Base-by-base conservation (phyloP, 2,888 invertebrate species). In the Latrodectus elegans region DNA sequence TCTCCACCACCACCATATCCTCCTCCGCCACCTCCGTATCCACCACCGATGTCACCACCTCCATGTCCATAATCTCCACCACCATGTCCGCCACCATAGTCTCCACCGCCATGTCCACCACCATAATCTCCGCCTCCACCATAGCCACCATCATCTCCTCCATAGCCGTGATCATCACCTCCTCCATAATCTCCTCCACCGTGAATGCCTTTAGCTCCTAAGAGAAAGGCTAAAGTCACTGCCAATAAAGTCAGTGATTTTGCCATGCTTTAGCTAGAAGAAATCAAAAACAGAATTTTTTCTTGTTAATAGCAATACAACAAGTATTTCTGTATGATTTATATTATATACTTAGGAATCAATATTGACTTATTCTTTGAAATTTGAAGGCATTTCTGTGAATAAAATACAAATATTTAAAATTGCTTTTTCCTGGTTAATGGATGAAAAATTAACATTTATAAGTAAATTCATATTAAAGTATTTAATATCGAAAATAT, bases 41-140 rank as follows among this genome's bases (percentile, higher is more conserved):
- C 92, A 92, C 92, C 26, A 93, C 94, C 11, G 95, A 95, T 90
- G 94, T 95, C 76, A 95, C 96, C 90, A 95, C 95, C 0, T 94
- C 94, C 90, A 95, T 95, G 0, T 94, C 95, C 17, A 95, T 95
- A 89, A 49, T 89, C 89, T 60, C 89, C 0, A 92, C 89, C 88
- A 93, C 94, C 0, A 76, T 74, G 88, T 72, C 84, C 90, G 26
- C 83, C 90, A 70, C 80, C 89, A 60, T 89, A 81, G 71, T 78
- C 89, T 70, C 72, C 90, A 55, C 73, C 88, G 26, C 79, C 89
- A 71, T 89, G 95, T 26, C 96, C 96, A 91, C 95, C 76, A 6
- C 88, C 88, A 15, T 67, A 26, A 9, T 75, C 76, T 15, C 77
- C 87, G 11, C 65, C 74, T 15, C 86, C 86, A 38, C 26, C 82